Evolutionary conservation across 2,113 vertebrate genomes (phyloP).

Genomic region (Pelvicachromis taeniatus): DNA sequence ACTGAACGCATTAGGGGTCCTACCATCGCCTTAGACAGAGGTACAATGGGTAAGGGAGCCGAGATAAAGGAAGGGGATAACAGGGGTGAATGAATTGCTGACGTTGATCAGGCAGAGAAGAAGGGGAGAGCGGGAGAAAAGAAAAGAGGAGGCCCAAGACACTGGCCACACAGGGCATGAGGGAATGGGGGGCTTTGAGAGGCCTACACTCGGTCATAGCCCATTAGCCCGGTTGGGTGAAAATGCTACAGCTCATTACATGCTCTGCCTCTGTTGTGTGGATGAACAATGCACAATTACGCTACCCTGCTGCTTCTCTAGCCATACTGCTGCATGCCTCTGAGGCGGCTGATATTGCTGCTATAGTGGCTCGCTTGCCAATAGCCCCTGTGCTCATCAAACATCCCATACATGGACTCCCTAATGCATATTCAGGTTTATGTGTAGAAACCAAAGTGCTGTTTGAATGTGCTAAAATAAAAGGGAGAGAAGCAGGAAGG

Average conservation of each 20-base stretch:
- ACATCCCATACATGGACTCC: slow-evolving; percentile 51
- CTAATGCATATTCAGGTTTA: slow-evolving; percentile 61
- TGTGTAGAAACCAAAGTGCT: slow-evolving; percentile 42
- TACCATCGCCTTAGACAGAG: slow-evolving; percentile 54
- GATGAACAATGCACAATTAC: slow-evolving; percentile 79
- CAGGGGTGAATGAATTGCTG: slow-evolving; percentile 58
- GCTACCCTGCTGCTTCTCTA: slow-evolving; percentile 64
- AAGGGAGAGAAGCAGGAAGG: slow-evolving; percentile 29
- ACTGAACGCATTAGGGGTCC: slow-evolving; percentile 63
- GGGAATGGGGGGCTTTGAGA: slow-evolving; percentile 49
- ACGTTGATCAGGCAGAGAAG: slow-evolving; percentile 38
- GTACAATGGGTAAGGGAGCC: slow-evolving; percentile 46
- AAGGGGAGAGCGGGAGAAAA: slow-evolving; percentile 9
- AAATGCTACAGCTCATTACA: slow-evolving; percentile 77
- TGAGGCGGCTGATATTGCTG: slow-evolving; percentile 47
- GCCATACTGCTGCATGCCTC: slow-evolving; percentile 49
- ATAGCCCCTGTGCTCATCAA: slow-evolving; percentile 53
- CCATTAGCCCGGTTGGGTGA: slow-evolving; percentile 73
- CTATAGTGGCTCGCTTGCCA: slow-evolving; percentile 48
- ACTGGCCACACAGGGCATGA: slow-evolving; percentile 44
- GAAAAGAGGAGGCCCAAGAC: slow-evolving; percentile 45
- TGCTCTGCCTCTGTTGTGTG: slow-evolving; percentile 74
- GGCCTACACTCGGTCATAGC: slow-evolving; percentile 68
- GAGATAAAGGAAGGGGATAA: slow-evolving; percentile 52
- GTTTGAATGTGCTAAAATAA: slow-evolving; percentile 45